Percentiles rank a stretch among this genome's conserved stretches.
phyloP scores from a whole-genome alignment of 2,888 invertebrate genomes.

The Dynastes tityus region DNA sequence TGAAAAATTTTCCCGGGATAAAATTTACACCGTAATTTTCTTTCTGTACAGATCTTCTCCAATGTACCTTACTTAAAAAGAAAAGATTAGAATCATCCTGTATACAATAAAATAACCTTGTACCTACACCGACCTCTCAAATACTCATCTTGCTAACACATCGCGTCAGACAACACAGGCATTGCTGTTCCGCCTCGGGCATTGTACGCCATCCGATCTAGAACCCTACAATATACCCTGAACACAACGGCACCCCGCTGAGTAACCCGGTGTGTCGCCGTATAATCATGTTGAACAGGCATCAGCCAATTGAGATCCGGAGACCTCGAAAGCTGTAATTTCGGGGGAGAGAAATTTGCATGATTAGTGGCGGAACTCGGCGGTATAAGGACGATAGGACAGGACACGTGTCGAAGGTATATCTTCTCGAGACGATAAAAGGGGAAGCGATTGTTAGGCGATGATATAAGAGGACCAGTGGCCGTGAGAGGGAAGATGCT shows the following conservation, averaged over 20 bases:
- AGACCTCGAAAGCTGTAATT: constrained; percentile 44
- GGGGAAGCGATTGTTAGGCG: constrained; percentile 14
- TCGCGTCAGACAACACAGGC: background rate
- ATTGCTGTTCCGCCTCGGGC: constrained; percentile 6
- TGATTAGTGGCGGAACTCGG: constrained; percentile 49
- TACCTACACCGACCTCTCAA: background rate
- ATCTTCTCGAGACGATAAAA: background rate
- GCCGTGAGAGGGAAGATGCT: constrained; percentile 10
- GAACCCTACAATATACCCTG: background rate
- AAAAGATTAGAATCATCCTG: background rate
- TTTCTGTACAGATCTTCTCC: too few relatives aligned
- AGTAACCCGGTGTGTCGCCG: constrained; percentile 40
- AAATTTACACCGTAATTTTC: too few relatives aligned
- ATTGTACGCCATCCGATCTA: constrained; percentile 20
- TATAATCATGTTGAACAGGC: constrained; percentile 49
- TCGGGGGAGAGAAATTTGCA: constrained; percentile 47
- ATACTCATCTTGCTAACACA: background rate
- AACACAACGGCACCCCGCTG: constrained; percentile 40
- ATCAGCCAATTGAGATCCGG: constrained; percentile 43
- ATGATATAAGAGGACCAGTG: constrained; percentile 21
- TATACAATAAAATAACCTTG: too few relatives aligned
- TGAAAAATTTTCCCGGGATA: too few relatives aligned
- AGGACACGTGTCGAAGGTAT: background rate
- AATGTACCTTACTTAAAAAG: background rate
- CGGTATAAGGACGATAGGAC: constrained; percentile 13